A percentile compares a stretch with the other conserved stretches of the same genome.
These are phyloP conservation scores for Phaethornis superciliosus DNA, from an alignment of 2,113 vertebrate species.

Conservation along the genomic window DNA sequence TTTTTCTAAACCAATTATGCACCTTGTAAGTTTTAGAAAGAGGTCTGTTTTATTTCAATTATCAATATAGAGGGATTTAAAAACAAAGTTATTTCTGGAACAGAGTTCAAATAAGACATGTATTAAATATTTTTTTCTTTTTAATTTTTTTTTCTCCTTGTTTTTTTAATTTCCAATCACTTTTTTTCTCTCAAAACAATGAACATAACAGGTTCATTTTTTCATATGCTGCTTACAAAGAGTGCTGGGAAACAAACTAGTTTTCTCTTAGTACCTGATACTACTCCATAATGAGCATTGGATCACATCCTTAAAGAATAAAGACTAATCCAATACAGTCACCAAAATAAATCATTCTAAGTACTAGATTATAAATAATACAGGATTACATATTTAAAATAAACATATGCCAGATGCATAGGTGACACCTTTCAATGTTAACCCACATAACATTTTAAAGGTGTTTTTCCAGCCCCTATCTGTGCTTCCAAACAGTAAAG, in stretches of 20 bases:
- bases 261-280: neutral
- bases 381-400: neutral
- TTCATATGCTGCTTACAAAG: neutral
- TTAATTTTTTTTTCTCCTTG: rapidly evolving
- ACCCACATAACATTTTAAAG: neutral
- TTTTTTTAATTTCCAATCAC: neutral
- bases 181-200: neutral
- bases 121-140: neutral
- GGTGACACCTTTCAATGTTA: neutral
- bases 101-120: neutral
- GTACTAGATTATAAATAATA: neutral
- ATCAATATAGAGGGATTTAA: neutral
- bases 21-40: neutral
- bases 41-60: neutral
- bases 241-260: neutral
- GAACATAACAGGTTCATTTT: neutral
- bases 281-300: neutral
- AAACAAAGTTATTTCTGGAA: neutral
- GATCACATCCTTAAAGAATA: neutral
- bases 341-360: neutral
- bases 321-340: neutral
- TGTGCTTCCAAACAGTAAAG: neutral
- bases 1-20: too few relatives aligned
- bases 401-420: neutral
- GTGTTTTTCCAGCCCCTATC: neutral